Base-by-base conservation (phyloP, 2,797 vertebrate genomes). In the Cyprinodon diabolis region DNA sequence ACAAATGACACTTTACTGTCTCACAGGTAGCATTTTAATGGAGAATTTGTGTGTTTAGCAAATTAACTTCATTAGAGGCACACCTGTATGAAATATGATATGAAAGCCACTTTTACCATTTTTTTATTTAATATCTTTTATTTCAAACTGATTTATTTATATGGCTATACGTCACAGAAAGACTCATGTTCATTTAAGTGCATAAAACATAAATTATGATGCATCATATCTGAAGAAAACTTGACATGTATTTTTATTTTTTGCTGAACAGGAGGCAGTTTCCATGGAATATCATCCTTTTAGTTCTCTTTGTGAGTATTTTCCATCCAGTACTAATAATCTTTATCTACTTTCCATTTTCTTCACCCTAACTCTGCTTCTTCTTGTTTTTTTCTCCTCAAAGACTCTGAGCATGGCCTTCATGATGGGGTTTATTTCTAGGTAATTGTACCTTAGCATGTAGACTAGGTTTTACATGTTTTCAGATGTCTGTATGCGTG, bases 281-380 rank as follows among this genome's bases (percentile, higher is more conserved):
- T 87, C 97, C 97, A 55, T 98, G 96, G 96, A 98, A 98, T 79
- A 78, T 97, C 77, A 95, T 97, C 77, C 92, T 99, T 60, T 87
- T 99, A 82, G 93, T 93, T 82, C 87, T 98, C 85, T 99, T 98
- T 91, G 97, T 99, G 88, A 97, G 98, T 98, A 89, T 71, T 37
- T 47, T 6, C 60, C 52, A 57, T 1, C 4, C 40, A 47, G 8
- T 15, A 47, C 4, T 73, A 73, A 71, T 52, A 67, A 4, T 30
- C n/a, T 65, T 25, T n/a, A 56, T 19, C 0, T 77, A 4, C 45
- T 56, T 35, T 13, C 10, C 23, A 19, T 14, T 12, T 40, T 12
- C 52, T 11, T 4, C 0, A 43, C 1, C 4, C 35, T 68, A 68
- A 75, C 40, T 48, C 63, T 68, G 15, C 58, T 66, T 70, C 37